These are phyloP conservation scores for Tipula unca DNA, from an alignment of 2,888 invertebrate genomes.

Conservation along the genomic window DNA sequence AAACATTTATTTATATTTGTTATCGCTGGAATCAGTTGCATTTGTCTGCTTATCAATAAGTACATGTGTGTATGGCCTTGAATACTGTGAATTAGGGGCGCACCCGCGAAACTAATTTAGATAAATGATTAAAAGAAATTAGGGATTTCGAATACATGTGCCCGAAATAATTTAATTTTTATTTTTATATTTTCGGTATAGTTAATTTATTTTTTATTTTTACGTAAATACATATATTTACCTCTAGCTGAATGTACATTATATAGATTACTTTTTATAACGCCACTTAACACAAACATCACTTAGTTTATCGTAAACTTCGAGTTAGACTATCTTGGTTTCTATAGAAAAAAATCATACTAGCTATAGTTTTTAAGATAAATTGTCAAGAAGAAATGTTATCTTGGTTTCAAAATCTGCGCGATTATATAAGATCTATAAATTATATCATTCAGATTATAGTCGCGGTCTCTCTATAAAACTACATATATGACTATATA, in stretches of 20 bases:
- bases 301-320: background rate
- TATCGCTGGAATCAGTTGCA: too few species aligned
- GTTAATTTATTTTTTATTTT: too few species aligned
- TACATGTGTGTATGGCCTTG: too few species aligned
- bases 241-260: background rate
- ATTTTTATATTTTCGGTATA: too few species aligned
- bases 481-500: background rate
- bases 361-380: background rate
- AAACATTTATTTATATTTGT: too few species aligned
- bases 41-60: too few species aligned
- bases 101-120: too few species aligned
- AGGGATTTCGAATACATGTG: too few species aligned
- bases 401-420: background rate
- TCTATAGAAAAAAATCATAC: background rate
- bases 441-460: background rate
- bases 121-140: too few species aligned
- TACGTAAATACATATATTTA: too few species aligned
- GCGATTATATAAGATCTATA: background rate
- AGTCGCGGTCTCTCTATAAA: background rate
- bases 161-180: too few species aligned
- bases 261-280: background rate
- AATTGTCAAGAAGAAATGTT: background rate
- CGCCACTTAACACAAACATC: background rate
- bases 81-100: too few species aligned
- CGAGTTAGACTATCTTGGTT: background rate